phyloP scores from a whole-genome alignment of 2,113 vertebrate genomes.

The Syngnathus typhle region DNA sequence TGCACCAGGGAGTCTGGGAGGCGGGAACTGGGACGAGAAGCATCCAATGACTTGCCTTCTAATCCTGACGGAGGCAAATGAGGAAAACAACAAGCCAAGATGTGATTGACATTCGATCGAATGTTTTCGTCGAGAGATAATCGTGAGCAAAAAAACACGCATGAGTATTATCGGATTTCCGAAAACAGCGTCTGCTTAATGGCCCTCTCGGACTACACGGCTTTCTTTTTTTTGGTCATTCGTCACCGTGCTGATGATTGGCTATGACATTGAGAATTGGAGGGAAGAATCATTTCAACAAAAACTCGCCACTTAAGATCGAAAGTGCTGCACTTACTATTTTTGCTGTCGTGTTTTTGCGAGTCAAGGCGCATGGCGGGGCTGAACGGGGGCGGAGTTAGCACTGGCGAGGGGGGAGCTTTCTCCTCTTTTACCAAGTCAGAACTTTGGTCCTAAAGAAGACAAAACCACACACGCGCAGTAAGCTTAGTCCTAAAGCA shows the following conservation, averaged over 20 bases:
- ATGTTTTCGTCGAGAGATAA: background rate
- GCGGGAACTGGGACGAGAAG: conserved; percentile 70
- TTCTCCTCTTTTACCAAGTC: conserved; percentile 81
- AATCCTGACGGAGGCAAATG: conserved; percentile 61
- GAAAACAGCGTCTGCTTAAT: background rate
- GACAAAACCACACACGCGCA: background rate
- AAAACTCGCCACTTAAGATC: background rate
- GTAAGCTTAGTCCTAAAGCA: background rate
- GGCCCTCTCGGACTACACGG: no score
- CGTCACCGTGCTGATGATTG: no score
- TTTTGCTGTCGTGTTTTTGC: conserved; percentile 78
- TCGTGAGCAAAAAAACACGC: background rate
- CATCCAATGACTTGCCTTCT: conserved; percentile 77
- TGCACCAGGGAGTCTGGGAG: conserved; percentile 72
- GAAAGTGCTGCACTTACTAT: conserved; percentile 43
- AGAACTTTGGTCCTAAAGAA: conserved; percentile 76
- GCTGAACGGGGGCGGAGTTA: conserved; percentile 78
- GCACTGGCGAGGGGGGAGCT: conserved; percentile 73
- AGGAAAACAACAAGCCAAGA: background rate
- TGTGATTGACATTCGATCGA: background rate
- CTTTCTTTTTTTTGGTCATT: no score
- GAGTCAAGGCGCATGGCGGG: conserved; percentile 75
- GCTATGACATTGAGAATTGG: no score
- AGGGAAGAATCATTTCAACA: background rate
- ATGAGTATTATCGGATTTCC: background rate